A percentile compares a stretch with the other conserved stretches of the same genome.
Evolutionary conservation across 2,797 vertebrate genomes (phyloP).

Genomic region (Pangasius macronema): DNA sequence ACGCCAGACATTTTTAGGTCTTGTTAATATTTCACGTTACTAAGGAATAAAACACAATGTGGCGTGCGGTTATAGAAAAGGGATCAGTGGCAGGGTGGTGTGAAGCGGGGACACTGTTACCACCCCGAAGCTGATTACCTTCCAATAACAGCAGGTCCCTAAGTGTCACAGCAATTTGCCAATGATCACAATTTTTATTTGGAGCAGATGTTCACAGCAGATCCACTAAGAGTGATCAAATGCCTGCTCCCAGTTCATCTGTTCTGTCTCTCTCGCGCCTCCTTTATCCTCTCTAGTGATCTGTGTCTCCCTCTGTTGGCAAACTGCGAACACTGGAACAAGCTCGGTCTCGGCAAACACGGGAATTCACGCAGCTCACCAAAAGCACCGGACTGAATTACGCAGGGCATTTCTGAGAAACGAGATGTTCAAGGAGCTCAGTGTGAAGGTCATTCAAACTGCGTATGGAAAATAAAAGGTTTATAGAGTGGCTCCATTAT

Average conservation of each 20-base stretch:
- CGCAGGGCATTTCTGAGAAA: neutral
- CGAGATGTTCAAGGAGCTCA: neutral
- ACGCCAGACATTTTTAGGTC: neutral
- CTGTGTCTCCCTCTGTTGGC: slow-evolving; percentile 41
- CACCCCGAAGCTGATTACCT: neutral
- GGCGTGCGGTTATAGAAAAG: neutral
- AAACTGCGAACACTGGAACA: neutral
- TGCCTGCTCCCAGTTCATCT: neutral
- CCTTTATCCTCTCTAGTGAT: neutral
- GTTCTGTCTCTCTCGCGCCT: neutral
- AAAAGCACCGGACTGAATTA: neutral
- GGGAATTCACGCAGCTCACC: neutral
- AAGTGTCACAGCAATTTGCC: neutral
- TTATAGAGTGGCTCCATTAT: neutral
- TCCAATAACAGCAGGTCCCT: neutral
- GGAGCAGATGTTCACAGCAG: too few species aligned
- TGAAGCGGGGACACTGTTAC: neutral
- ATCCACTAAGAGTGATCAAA: neutral
- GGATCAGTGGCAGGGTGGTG: neutral
- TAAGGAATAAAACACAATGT: neutral
- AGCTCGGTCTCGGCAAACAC: neutral
- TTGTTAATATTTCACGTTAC: neutral
- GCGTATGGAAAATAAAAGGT: neutral
- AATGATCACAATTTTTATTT: neutral
- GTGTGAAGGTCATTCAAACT: neutral